A percentile compares a stretch with the other conserved stretches of the same genome.
phyloP scores from a whole-genome alignment of 1,140 invertebrate genomes.

The Nomia melanderi region DNA sequence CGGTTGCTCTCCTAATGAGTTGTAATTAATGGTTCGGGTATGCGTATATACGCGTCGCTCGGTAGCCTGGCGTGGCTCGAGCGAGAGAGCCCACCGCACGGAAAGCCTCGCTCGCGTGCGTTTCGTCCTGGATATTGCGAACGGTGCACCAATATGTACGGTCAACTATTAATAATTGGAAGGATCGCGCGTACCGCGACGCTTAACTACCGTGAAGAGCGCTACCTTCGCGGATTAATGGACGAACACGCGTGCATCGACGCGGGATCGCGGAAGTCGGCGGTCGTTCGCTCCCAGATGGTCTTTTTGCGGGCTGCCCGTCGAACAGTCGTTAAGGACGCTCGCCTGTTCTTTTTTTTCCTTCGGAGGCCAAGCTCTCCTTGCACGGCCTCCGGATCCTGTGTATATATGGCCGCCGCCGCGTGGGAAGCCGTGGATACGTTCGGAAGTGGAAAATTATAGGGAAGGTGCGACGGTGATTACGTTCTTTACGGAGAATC shows the following conservation, averaged over 20 bases:
- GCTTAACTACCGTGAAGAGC: constrained; percentile 51
- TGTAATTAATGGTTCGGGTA: constrained; percentile 79
- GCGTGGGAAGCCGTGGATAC: constrained; percentile 29
- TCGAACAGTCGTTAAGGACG: constrained; percentile 40
- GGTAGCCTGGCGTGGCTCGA: background rate
- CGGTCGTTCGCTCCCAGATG: background rate
- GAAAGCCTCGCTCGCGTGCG: constrained; percentile 17
- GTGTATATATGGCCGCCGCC: background rate
- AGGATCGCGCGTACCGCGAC: constrained; percentile 43
- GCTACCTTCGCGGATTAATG: constrained; percentile 56
- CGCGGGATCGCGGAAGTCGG: constrained; percentile 31
- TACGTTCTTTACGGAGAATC: background rate
- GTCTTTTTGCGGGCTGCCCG: constrained; percentile 18
- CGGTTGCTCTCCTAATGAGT: constrained; percentile 79
- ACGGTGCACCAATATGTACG: constrained; percentile 8
- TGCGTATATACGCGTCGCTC: constrained; percentile 59
- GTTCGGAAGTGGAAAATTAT: background rate
- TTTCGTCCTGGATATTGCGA: constrained; percentile 2
- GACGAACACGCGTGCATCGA: constrained; percentile 1
- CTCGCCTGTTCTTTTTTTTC: background rate
- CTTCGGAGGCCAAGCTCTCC: background rate
- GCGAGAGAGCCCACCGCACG: background rate
- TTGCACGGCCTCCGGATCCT: background rate
- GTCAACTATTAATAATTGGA: constrained; percentile 51
- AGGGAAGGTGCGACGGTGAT: background rate